A percentile compares a stretch with the other conserved stretches of the same genome.
Conservation (phyloP, 2,888 invertebrate genomes). For the Acleris emargana region DNA sequence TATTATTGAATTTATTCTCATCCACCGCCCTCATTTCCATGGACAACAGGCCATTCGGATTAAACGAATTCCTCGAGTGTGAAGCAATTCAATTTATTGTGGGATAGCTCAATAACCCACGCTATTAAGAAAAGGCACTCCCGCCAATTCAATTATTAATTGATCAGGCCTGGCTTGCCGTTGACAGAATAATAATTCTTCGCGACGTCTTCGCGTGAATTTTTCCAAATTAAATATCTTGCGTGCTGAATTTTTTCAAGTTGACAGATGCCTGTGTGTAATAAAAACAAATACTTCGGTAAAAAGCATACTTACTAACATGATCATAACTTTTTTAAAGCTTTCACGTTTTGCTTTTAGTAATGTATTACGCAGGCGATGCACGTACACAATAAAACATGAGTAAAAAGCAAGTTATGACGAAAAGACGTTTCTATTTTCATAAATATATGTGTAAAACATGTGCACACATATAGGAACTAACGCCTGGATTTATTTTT, state of each 20-base stretch:
- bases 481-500: too few relatives aligned
- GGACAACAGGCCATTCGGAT: constrained; percentile 39
- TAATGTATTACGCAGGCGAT: too few relatives aligned
- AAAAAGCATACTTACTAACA: too few relatives aligned
- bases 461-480: too few relatives aligned
- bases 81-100: constrained; percentile 61
- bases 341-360: too few relatives aligned
- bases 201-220: constrained; percentile 44
- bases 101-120: constrained; percentile 48
- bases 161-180: constrained; percentile 53
- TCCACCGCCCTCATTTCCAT: constrained; percentile 41
- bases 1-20: constrained; percentile 28
- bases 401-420: too few relatives aligned
- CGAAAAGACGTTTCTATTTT: too few relatives aligned
- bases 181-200: constrained; percentile 59
- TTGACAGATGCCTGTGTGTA: neutral
- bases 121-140: constrained; percentile 69
- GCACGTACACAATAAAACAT: too few relatives aligned
- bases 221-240: constrained; percentile 52
- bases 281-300: too few relatives aligned
- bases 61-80: constrained; percentile 62
- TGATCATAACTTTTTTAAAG: too few relatives aligned
- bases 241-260: constrained; percentile 8
- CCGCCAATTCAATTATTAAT: constrained; percentile 59
- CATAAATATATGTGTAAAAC: too few relatives aligned